Percentiles rank a stretch among this genome's conserved stretches.
These are phyloP conservation scores for Apostichopus californicus DNA, from an alignment of 35 echinoderm and acorn worm species.

Conservation along the genomic window DNA sequence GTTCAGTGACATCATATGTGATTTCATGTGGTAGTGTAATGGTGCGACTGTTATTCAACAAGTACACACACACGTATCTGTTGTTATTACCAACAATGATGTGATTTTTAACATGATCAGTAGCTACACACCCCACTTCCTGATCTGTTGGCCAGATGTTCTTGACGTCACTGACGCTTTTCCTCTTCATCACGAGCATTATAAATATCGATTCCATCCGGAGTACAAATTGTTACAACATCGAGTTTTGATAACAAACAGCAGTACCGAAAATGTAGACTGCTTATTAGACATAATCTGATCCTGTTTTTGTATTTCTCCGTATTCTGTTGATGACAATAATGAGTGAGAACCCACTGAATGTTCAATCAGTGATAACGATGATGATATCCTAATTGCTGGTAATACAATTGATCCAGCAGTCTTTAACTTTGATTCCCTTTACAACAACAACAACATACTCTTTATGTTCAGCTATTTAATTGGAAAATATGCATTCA, in stretches of 20 bases:
- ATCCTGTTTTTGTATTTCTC: not conserved
- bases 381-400: not conserved
- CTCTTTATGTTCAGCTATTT: too few relatives aligned
- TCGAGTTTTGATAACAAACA: not conserved
- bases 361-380: not conserved
- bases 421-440: not conserved
- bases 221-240: not conserved
- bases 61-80: not conserved
- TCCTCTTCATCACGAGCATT: slow-evolving; percentile 1
- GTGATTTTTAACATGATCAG: slow-evolving; percentile 13
- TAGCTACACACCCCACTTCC: not conserved
- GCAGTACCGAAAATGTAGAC: not conserved
- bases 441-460: not conserved
- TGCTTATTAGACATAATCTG: not conserved
- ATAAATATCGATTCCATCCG: slow-evolving; percentile 9
- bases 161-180: not conserved
- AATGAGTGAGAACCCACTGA: not conserved
- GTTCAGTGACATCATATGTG: not conserved
- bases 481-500: too few relatives aligned
- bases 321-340: not conserved
- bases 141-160: not conserved
- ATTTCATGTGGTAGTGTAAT: not conserved
- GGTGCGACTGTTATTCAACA: not conserved
- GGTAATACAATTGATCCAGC: not conserved
- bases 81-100: not conserved